Conservation (phyloP, 2,113 vertebrate species). For the Syrrhaptes paradoxus region DNA sequence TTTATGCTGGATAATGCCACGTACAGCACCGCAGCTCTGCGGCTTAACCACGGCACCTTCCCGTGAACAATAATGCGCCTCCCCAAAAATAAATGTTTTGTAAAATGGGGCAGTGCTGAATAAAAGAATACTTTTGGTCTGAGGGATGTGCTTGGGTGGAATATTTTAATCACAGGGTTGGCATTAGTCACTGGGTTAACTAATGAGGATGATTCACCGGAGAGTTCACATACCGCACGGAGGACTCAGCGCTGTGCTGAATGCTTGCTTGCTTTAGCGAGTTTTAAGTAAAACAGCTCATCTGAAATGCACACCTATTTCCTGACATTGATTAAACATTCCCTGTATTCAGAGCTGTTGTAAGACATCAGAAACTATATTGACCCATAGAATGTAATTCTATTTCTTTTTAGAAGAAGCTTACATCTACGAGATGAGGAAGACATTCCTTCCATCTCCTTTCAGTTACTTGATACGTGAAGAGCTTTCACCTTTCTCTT, state of each 20-base stretch:
- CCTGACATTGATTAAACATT: background rate
- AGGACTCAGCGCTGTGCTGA: background rate
- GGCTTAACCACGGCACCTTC: slow-evolving; percentile 9
- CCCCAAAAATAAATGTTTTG: background rate
- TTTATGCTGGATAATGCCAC: background rate
- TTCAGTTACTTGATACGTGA: background rate
- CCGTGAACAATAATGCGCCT: background rate
- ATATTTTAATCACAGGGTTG: slow-evolving; percentile 30
- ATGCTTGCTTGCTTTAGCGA: background rate
- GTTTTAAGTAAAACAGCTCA: background rate
- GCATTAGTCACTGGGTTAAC: slow-evolving; percentile 18
- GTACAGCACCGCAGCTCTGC: background rate
- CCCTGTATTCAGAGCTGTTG: background rate
- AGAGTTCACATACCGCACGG: background rate
- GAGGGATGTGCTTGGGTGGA: slow-evolving; percentile 38
- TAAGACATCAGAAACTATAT: background rate
- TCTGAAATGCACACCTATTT: slow-evolving; percentile 31
- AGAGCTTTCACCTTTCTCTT: background rate
- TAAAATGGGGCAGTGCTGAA: slow-evolving; percentile 23
- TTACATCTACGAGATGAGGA: background rate
- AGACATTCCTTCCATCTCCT: background rate
- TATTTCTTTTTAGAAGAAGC: background rate
- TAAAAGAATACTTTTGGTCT: slow-evolving; percentile 29
- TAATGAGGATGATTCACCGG: slow-evolving; percentile 33
- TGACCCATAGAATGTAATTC: background rate